These are phyloP conservation scores for Scomber japonicus DNA, from an alignment of 2,113 vertebrate species.

Conservation along the genomic window DNA sequence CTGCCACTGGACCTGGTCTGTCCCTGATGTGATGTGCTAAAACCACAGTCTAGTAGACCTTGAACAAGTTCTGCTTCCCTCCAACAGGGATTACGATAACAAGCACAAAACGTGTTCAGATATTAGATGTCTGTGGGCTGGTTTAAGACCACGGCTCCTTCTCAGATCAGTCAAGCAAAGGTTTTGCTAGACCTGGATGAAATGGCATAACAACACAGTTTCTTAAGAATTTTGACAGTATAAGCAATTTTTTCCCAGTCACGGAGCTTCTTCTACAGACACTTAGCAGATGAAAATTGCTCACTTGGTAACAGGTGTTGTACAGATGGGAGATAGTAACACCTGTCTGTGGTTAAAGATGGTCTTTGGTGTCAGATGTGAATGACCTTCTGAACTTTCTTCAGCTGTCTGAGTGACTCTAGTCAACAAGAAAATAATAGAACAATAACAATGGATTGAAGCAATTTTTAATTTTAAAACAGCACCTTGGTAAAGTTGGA, in stretches of 20 bases:
- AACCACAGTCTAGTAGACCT: constrained; percentile 47
- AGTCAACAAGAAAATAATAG: too few species aligned
- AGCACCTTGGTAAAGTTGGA: too few species aligned
- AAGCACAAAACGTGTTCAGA: constrained; percentile 33
- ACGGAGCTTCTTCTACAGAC: too few species aligned
- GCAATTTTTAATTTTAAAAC: too few species aligned
- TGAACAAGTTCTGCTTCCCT: constrained; percentile 30
- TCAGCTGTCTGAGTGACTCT: too few species aligned
- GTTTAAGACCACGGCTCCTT: constrained; percentile 1
- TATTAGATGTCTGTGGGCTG: background rate
- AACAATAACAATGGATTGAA: too few species aligned
- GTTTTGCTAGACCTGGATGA: background rate
- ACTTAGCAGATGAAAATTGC: background rate
- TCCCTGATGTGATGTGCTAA: constrained; percentile 23
- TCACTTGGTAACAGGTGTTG: background rate
- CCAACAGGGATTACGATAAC: constrained; percentile 26
- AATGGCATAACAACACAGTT: background rate
- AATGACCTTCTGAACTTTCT: too few species aligned
- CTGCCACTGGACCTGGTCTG: constrained; percentile 34
- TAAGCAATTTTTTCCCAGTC: too few species aligned
- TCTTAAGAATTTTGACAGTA: background rate
- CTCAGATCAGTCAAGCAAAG: constrained; percentile 28
- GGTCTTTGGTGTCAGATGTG: too few species aligned
- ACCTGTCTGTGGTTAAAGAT: background rate
- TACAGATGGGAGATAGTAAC: background rate